Evolutionary conservation across 2,888 invertebrate species (phyloP).

Genomic region (Omphaloscelis lunosa): DNA sequence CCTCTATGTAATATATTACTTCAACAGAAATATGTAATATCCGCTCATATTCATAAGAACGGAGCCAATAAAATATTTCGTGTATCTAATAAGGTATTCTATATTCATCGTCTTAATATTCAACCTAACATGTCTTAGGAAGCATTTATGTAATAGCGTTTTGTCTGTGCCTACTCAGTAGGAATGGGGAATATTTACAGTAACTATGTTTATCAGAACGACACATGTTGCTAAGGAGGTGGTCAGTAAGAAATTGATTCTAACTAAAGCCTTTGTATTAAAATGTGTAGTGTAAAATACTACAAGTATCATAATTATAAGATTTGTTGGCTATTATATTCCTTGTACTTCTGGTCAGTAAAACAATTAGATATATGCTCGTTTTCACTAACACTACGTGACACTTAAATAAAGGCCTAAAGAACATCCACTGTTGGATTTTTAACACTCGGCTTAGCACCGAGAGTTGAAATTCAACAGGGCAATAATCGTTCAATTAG

Average conservation of each 20-base stretch:
- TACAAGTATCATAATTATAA: no score
- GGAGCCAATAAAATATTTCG: conserved; percentile 23
- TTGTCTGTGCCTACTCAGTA: not conserved
- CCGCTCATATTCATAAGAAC: conserved; percentile 18
- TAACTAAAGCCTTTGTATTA: not conserved
- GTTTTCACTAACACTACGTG: no score
- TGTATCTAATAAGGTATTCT: conserved; percentile 30
- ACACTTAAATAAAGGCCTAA: not conserved
- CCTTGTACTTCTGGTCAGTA: no score
- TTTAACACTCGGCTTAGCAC: no score
- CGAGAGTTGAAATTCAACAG: not conserved
- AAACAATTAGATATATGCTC: no score
- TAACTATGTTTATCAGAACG: not conserved
- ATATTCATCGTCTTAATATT: conserved; percentile 33
- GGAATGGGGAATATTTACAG: not conserved
- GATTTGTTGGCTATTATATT: no score
- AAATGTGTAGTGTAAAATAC: not conserved
- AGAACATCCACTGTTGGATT: no score
- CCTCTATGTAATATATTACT: not conserved
- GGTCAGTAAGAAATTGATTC: not conserved
- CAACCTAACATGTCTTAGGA: conserved; percentile 4
- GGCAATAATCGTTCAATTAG: not conserved
- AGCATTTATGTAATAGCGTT: not conserved
- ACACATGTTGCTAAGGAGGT: not conserved
- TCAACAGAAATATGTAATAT: conserved; percentile 27